Evolutionary conservation across 2,888 invertebrate species (phyloP).

Genomic region (Andrena dorsata): DNA sequence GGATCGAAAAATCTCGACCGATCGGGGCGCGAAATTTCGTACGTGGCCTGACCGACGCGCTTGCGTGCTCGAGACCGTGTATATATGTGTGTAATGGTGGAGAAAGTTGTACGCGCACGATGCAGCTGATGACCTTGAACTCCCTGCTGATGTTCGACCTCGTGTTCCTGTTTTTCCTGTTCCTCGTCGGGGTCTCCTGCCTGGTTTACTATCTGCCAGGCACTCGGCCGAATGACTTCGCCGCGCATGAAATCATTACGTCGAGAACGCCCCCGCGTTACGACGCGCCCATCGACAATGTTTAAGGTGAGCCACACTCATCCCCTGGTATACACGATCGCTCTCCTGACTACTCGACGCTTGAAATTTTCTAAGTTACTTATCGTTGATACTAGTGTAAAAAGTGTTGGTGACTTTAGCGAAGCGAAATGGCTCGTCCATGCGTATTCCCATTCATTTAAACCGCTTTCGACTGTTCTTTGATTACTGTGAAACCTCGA

Average conservation of each 20-base stretch:
- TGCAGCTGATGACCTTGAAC: slow-evolving; percentile 95
- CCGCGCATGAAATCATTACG: slow-evolving; percentile 83
- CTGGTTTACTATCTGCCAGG: slow-evolving; percentile 93
- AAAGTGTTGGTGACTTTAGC: not conserved
- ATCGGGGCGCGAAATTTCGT: slow-evolving; percentile 2
- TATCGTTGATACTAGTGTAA: not conserved
- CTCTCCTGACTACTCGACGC: not conserved
- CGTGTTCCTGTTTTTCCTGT: slow-evolving; percentile 94
- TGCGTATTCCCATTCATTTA: not conserved
- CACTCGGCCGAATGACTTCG: slow-evolving; percentile 85
- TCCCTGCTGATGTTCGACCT: slow-evolving; percentile 95
- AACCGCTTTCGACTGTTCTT: not conserved
- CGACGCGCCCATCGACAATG: slow-evolving; percentile 83
- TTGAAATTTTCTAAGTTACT: not conserved
- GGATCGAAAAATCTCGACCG: not conserved
- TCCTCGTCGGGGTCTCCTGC: slow-evolving; percentile 93
- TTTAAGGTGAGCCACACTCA: slow-evolving; percentile 80
- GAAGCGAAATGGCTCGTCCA: not conserved
- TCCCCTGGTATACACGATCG: not conserved
- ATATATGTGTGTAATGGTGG: slow-evolving; percentile 79
- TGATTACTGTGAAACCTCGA: slow-evolving; percentile 13
- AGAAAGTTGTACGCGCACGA: slow-evolving; percentile 84
- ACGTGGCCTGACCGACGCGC: slow-evolving; percentile 25
- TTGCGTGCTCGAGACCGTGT: slow-evolving; percentile 34
- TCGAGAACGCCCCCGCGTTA: slow-evolving; percentile 78